Percentiles rank a stretch among this genome's conserved stretches.
Evolutionary conservation across 2,113 vertebrate species (phyloP).

Genomic region (Bubo bubo): DNA sequence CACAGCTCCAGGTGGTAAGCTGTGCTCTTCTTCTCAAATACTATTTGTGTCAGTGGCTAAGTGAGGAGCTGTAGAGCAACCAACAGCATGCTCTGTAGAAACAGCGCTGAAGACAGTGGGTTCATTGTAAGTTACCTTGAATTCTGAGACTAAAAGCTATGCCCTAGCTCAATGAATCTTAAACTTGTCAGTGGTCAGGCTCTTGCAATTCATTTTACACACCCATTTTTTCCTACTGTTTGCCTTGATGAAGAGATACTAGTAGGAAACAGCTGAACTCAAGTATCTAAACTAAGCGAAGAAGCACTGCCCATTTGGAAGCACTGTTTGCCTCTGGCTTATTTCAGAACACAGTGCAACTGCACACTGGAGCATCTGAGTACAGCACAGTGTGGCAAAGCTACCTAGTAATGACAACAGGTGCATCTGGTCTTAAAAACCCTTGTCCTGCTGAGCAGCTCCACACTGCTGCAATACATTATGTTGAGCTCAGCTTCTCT

Average conservation of each 20-base stretch:
- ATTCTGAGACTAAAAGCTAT: neutral
- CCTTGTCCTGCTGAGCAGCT: neutral
- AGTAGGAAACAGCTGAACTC: neutral
- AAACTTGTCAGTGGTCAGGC: neutral
- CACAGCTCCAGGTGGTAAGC: neutral
- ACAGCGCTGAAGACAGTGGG: neutral
- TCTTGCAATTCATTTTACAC: neutral
- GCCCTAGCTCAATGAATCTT: neutral
- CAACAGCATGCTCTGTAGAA: neutral
- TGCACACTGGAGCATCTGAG: accelerated
- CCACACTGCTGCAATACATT: neutral
- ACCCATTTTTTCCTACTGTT: neutral
- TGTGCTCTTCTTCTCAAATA: neutral
- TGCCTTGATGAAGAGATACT: neutral
- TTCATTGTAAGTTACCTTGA: neutral
- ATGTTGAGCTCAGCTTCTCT: neutral
- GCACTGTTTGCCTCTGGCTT: neutral
- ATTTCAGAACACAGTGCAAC: neutral
- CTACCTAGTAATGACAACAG: neutral
- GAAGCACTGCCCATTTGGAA: neutral
- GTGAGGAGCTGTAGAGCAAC: neutral
- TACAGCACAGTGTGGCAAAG: neutral
- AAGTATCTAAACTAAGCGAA: neutral
- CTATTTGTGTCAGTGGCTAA: neutral
- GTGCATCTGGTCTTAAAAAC: neutral